Evolutionary conservation across 1,140 invertebrate species (phyloP).

Genomic region (Pogonognathellus flavescens): DNA sequence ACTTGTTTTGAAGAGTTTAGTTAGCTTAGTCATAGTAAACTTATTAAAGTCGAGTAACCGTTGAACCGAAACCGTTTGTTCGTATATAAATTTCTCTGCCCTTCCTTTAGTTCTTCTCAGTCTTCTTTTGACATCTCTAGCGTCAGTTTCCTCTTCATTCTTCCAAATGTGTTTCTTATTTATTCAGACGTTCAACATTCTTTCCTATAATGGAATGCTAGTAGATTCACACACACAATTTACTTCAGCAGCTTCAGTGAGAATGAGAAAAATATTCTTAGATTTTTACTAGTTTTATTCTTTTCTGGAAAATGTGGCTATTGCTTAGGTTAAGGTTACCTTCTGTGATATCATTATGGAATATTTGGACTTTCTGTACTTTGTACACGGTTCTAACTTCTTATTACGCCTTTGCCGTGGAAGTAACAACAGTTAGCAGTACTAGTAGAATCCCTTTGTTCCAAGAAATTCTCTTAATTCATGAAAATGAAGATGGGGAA

Average conservation of each 20-base stretch:
- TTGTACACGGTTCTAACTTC: neutral
- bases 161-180: conserved; percentile 14
- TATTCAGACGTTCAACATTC: neutral
- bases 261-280: conserved; percentile 13
- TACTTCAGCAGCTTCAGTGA: neutral
- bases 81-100: conserved; percentile 12
- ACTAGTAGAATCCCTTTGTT: neutral
- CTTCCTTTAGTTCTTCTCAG: conserved; percentile 28
- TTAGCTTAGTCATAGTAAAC: neutral
- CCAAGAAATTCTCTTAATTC: conserved; percentile 28
- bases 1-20: neutral
- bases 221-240: neutral
- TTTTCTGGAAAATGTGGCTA: neutral
- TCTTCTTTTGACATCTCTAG: conserved; percentile 2
- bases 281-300: too few species aligned
- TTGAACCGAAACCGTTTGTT: conserved; percentile 34
- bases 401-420: neutral
- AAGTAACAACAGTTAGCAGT: neutral
- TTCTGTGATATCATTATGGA: conserved; percentile 27
- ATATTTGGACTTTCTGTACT: neutral
- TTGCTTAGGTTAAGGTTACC: neutral
- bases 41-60: conserved; percentile 32
- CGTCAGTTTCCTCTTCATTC: neutral
- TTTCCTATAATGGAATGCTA: neutral
- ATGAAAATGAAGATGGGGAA: neutral